Evolutionary conservation across 1,140 invertebrate genomes (phyloP).

Genomic region (Trichogramma pretiosum): DNA sequence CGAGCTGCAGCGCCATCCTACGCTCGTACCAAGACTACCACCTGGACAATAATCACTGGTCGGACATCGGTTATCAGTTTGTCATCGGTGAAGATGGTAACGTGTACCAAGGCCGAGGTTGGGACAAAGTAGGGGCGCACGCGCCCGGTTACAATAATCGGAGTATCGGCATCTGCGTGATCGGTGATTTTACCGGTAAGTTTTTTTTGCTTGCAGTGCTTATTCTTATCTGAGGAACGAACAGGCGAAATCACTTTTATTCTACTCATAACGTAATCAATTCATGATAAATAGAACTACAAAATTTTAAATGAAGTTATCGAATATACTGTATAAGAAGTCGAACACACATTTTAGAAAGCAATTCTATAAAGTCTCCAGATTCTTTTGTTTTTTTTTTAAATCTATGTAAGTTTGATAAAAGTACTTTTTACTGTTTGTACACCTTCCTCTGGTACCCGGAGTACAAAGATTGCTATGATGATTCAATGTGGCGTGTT

Average conservation of each 20-base stretch:
- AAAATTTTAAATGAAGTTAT: too few relatives aligned
- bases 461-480: too few relatives aligned
- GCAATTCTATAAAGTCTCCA: too few relatives aligned
- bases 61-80: constrained; percentile 60
- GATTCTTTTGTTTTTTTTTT: too few relatives aligned
- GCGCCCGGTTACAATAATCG: constrained; percentile 56
- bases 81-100: constrained; percentile 57
- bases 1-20: constrained; percentile 36
- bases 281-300: too few relatives aligned
- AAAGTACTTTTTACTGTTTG: too few relatives aligned
- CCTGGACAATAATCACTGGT: constrained; percentile 53
- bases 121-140: constrained; percentile 58
- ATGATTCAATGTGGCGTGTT: not conserved
- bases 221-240: not conserved
- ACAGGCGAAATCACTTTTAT: too few relatives aligned
- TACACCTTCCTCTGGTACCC: too few relatives aligned
- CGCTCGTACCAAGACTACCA: constrained; percentile 47
- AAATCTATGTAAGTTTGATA: not conserved
- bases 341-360: too few relatives aligned
- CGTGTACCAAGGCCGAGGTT: constrained; percentile 64
- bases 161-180: constrained; percentile 57
- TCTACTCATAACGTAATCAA: too few relatives aligned
- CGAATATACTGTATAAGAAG: too few relatives aligned
- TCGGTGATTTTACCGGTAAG: constrained; percentile 41
- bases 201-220: constrained; percentile 1